Evolutionary conservation across 2,888 invertebrate species (phyloP), one percentile per base, ranked within the genome.

Genomic region (Pristionchus exspectatus): DNA sequence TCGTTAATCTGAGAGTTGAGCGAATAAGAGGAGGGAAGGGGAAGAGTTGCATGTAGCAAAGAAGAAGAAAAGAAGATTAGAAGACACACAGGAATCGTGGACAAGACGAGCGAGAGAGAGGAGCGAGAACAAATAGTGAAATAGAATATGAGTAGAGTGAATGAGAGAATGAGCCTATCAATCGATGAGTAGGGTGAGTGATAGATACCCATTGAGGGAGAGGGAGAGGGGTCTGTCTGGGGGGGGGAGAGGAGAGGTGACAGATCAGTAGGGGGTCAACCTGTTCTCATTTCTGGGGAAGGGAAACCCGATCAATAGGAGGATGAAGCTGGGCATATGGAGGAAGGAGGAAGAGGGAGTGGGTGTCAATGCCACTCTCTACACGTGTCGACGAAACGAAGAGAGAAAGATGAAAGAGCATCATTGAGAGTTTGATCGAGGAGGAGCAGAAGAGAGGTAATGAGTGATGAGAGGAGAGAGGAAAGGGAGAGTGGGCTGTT

Each of bases 91-190:
- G 59, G 50, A 63, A 59, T 56, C 33, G 59, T 50, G 83, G 33
- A 27, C 30, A 63, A 30, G 84, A 63, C 38, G 38, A 38, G 38
- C 38, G 38, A 33, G 38, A 84, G 59, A 63, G 38, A 18, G 21
- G 44, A 44, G 44, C 44, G 38, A 33, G 84, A 54, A 83, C 83
- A 54, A 83, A 54, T 50, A 83, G 54, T 38, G 38, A 63, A 84
- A 59, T 63, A 33, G 84, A 63, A 84, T 84, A 84, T 84, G 84
- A 84, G 56, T 56, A 59, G 59, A 84, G 33, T 33, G 84, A 59
- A 84, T 59, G 56, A 59, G 56, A 33, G 59, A 84, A 84, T 56
- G 59, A 84, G 84, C 56, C 56, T 56, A 84, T 84, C 59, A 59
- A 63, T 84, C 84, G 59, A 63, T 84, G 84, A 83, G 38, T 16